Percentiles rank a stretch among this genome's conserved stretches.
Conservation (phyloP, 2,888 invertebrate genomes). For the Aromia moschata region DNA sequence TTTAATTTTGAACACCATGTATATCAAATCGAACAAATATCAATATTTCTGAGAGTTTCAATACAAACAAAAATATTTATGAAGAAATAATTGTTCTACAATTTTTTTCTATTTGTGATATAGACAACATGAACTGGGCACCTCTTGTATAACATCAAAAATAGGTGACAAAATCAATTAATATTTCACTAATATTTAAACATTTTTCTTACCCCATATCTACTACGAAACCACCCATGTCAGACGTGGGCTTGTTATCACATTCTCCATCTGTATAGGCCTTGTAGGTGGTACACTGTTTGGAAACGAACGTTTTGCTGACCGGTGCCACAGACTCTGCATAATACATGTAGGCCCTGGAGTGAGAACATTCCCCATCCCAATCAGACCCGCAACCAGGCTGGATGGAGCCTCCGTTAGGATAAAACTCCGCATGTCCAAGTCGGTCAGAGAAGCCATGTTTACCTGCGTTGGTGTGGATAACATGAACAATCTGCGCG, state of each 20-base stretch:
- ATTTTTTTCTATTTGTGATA: too few species aligned
- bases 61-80: too few species aligned
- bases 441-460: slow-evolving; percentile 39
- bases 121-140: neutral
- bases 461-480: slow-evolving; percentile 48
- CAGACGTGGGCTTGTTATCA: slow-evolving; percentile 27
- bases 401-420: slow-evolving; percentile 57
- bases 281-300: slow-evolving; percentile 27
- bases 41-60: too few species aligned
- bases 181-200: too few species aligned
- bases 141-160: neutral
- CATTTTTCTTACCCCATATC: slow-evolving; percentile 17
- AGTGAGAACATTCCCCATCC: slow-evolving; percentile 62
- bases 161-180: neutral
- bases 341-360: slow-evolving; percentile 60
- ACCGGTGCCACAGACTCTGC: slow-evolving; percentile 52
- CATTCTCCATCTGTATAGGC: slow-evolving; percentile 35
- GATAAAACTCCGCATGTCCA: slow-evolving; percentile 57
- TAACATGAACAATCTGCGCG: slow-evolving; percentile 50
- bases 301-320: neutral
- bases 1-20: too few species aligned
- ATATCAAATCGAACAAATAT: too few species aligned
- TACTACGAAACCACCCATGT: slow-evolving; percentile 37
- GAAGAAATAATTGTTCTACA: too few species aligned
- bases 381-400: slow-evolving; percentile 57